A percentile compares a stretch with the other conserved stretches of the same genome.
These are phyloP conservation scores for Paralichthys olivaceus DNA, from an alignment of 2,113 vertebrate species.

Conservation along the genomic window DNA sequence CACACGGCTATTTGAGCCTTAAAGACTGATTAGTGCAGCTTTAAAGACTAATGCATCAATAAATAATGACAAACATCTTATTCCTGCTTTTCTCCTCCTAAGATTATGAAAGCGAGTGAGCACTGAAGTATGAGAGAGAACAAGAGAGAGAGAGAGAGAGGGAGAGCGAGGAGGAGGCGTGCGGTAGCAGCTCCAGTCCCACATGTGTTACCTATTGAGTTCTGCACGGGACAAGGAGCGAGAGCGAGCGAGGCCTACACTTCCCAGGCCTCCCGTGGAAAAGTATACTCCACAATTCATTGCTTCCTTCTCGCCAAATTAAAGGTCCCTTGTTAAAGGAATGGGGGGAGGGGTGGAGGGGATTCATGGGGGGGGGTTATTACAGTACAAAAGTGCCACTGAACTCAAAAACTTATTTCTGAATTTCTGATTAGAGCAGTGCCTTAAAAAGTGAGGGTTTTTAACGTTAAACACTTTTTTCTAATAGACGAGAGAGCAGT, in stretches of 20 bases:
- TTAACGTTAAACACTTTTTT: background rate
- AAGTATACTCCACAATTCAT: conserved; percentile 78
- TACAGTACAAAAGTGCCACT: conserved; percentile 20
- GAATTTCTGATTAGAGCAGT: conserved; percentile 1
- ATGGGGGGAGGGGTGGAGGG: conserved; percentile 19
- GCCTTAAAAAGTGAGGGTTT: background rate
- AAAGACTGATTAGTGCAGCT: background rate
- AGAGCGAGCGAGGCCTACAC: conserved; percentile 20
- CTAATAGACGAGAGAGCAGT: background rate
- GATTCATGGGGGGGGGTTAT: conserved; percentile 59
- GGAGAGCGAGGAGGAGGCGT: background rate
- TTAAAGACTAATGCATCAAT: background rate
- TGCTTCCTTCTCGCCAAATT: conserved; percentile 76
- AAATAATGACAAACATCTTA: background rate
- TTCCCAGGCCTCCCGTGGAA: conserved; percentile 64
- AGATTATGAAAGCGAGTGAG: background rate
- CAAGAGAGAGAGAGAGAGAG: background rate
- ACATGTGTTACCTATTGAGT: conserved; percentile 69
- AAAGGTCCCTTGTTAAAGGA: conserved; percentile 77
- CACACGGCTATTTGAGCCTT: background rate
- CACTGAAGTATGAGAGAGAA: background rate
- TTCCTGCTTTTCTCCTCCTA: background rate
- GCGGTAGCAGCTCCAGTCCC: conserved; percentile 21
- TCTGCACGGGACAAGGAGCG: conserved; percentile 21
- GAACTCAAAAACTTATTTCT: conserved; percentile 20